Percentiles rank a stretch among this genome's conserved stretches.
Evolutionary conservation across 2,113 vertebrate genomes (phyloP).

Genomic region (Cebus imitator): DNA sequence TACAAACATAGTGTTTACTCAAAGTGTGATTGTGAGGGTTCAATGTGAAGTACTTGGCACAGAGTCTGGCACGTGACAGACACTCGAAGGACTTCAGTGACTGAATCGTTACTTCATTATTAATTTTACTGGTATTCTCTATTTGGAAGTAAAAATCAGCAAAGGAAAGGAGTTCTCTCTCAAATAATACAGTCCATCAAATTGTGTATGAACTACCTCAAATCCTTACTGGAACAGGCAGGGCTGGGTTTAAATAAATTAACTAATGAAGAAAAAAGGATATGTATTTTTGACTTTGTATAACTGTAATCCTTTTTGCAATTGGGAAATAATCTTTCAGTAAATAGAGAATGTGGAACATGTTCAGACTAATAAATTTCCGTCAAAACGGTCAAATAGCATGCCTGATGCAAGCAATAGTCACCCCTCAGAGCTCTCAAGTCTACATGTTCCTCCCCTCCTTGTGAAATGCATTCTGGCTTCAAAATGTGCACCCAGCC

Average conservation of each 20-base stretch:
- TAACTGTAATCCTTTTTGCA: slow-evolving; percentile 64
- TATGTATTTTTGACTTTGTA: slow-evolving; percentile 53
- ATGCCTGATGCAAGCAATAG: neutral
- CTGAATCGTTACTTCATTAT: neutral
- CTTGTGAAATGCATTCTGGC: neutral
- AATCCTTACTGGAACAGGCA: neutral
- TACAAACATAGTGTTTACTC: neutral
- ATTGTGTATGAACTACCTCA: neutral
- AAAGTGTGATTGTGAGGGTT: neutral
- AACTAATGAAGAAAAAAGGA: slow-evolving; percentile 60
- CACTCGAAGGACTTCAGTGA: neutral
- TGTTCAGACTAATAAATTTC: neutral
- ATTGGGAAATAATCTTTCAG: slow-evolving; percentile 56
- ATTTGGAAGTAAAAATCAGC: neutral
- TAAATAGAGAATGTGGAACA: slow-evolving; percentile 48
- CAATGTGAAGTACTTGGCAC: neutral
- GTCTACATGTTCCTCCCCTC: neutral
- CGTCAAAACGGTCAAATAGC: slow-evolving; percentile 47
- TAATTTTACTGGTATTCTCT: neutral
- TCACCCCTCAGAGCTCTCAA: neutral
- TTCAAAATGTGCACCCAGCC: neutral
- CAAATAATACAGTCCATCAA: neutral
- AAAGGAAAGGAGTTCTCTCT: neutral
- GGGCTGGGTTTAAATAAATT: slow-evolving; percentile 47
- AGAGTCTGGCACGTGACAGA: neutral